A percentile compares a stretch with the other conserved stretches of the same genome.
Evolutionary conservation across 2,113 vertebrate genomes (phyloP).

Genomic region (Bungarus multicinctus): DNA sequence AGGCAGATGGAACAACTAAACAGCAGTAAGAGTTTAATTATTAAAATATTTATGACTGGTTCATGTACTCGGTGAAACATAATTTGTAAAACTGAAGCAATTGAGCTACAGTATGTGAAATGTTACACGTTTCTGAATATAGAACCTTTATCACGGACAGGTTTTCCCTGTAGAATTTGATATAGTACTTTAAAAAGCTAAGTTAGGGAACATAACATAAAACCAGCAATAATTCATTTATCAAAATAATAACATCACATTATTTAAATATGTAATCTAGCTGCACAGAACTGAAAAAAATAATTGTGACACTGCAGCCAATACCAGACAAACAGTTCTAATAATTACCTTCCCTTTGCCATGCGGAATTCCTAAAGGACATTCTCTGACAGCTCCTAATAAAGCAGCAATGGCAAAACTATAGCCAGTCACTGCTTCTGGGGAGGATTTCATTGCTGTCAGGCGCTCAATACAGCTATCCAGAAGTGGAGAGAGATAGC

Average conservation of each 20-base stretch:
- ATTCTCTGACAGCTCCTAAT: slow-evolving; percentile 83
- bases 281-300: background rate
- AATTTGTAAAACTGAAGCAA: background rate
- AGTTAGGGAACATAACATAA: background rate
- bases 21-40: background rate
- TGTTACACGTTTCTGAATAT: background rate
- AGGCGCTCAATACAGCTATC: slow-evolving; percentile 86
- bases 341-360: slow-evolving; percentile 83
- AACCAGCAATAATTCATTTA: background rate
- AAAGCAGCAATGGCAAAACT: slow-evolving; percentile 87
- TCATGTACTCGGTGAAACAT: background rate
- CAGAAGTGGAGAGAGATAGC: slow-evolving; percentile 76
- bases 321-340: background rate
- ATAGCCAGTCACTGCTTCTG: slow-evolving; percentile 87
- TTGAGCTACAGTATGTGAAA: background rate
- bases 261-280: background rate
- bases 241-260: background rate
- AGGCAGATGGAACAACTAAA: background rate
- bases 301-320: background rate
- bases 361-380: slow-evolving; percentile 89
- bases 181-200: background rate
- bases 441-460: slow-evolving; percentile 76
- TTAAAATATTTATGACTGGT: background rate
- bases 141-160: background rate
- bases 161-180: background rate